Evolutionary conservation across 2,888 invertebrate species (phyloP), one percentile per base, ranked within the genome.

Genomic region (Melipona bicolor): DNA sequence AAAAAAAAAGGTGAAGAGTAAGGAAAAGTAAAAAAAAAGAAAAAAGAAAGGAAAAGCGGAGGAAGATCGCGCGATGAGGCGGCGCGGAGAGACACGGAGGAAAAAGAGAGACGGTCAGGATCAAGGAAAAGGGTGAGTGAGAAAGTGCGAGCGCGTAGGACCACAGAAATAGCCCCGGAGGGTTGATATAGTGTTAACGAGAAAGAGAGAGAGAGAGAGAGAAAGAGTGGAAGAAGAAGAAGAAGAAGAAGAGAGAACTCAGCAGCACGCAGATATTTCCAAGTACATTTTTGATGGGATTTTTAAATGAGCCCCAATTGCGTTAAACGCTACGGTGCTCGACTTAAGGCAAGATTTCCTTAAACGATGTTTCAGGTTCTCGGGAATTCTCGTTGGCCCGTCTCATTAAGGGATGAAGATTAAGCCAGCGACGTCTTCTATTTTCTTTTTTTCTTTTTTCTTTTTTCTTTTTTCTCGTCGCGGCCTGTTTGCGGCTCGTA

Each of bases 221-320:
- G 27, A 5, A 21, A n/a, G 62, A 32, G 50, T 21, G 19, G 4
- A 5, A 50, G 6, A 3, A 78, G 71, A 49, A 65, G 72, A 49
- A 65, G 72, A 67, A 43, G 43, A 43, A 21, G 70, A 32, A 62
- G 79, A 68, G 79, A 75, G 74, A 71, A 78, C 52, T 65, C 79
- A 61, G 72, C 72, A 62, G 83, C 85, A 88, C 78, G 79, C 80
- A 84, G 87, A 87, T 87, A 87, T 89, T 83, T 84, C 86, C 89
- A 89, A 90, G 90, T 92, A 90, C 86, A 91, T 91, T 92, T 92
- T 93, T 94, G 93, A 94, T 94, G 94, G 92, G 92, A 94, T 94
- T 94, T 94, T 94, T 93, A 94, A 94, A 94, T 92, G 93, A 94
- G 92, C 91, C 90, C 90, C 93, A 94, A 94, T 94, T 93, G 93